Percentiles rank a stretch among this genome's conserved stretches.
Conservation (phyloP, 2,797 vertebrate species). For the Pampus argenteus region DNA sequence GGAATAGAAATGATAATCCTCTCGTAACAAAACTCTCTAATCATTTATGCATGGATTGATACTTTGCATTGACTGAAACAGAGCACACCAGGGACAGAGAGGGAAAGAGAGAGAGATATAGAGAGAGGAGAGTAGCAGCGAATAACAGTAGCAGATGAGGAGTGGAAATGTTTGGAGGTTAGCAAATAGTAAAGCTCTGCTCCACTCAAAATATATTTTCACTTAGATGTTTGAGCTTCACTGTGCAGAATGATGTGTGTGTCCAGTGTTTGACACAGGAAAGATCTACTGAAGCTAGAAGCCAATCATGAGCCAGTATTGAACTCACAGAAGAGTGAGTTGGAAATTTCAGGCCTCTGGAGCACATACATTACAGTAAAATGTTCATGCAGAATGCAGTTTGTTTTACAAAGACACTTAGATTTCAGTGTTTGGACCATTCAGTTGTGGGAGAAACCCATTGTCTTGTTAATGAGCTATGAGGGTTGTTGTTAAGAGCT, state of each 20-base stretch:
- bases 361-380: no score
- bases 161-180: constrained; percentile 23
- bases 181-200: constrained; percentile 15
- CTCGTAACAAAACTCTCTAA: constrained; percentile 61
- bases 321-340: no score
- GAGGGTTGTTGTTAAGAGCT: not conserved
- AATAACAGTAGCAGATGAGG: constrained; percentile 21
- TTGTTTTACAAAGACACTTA: not conserved
- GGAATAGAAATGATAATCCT: constrained; percentile 52
- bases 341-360: no score
- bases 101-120: not conserved
- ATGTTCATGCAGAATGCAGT: not conserved
- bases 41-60: constrained; percentile 66
- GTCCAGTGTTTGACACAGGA: no score
- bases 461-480: not conserved
- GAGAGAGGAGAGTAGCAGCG: constrained; percentile 9
- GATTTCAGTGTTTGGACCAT: not conserved
- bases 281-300: no score
- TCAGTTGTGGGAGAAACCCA: not conserved
- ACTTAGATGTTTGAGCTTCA: not conserved
- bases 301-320: no score
- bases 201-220: not conserved
- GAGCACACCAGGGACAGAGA: constrained; percentile 23
- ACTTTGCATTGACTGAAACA: constrained; percentile 47
- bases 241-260: no score